phyloP scores from a whole-genome alignment of 2,797 vertebrate species.

The Acanthiza pusilla region DNA sequence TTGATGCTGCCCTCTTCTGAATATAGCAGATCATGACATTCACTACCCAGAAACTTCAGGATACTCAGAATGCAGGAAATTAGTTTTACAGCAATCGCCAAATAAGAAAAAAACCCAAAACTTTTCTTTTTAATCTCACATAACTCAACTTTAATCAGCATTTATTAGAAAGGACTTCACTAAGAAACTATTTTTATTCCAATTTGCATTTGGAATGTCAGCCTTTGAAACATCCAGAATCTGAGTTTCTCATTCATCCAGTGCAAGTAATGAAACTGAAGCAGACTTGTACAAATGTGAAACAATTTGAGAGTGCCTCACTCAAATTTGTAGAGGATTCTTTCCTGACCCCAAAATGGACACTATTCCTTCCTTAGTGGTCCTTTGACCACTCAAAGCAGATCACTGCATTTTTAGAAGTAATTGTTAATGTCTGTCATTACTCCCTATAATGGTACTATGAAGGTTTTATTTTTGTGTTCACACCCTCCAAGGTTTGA shows the following conservation, averaged over 20 bases:
- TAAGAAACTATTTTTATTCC: not conserved
- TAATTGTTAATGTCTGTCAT: not conserved
- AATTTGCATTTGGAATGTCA: not conserved
- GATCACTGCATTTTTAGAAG: not conserved
- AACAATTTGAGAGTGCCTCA: not conserved
- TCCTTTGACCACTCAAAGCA: not conserved
- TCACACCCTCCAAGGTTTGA: not conserved
- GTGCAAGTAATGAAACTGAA: not conserved
- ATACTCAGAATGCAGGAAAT: not conserved
- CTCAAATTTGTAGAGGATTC: not conserved
- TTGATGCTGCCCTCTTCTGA: constrained; percentile 79
- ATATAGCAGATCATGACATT: not conserved
- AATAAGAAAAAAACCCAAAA: not conserved
- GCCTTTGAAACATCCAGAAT: not conserved
- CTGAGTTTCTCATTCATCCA: not conserved
- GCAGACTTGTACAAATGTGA: not conserved
- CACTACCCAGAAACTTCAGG: not conserved
- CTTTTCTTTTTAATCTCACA: not conserved
- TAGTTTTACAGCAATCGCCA: not conserved
- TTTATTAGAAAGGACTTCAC: not conserved
- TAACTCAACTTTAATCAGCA: not conserved
- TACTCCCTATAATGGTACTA: not conserved
- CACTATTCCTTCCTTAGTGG: not conserved
- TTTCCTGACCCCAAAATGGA: not conserved
- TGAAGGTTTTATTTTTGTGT: not conserved